Evolutionary conservation across 35 echinoderm and acorn worm genomes (phyloP).

Genomic region (Nesometra sesokonis): DNA sequence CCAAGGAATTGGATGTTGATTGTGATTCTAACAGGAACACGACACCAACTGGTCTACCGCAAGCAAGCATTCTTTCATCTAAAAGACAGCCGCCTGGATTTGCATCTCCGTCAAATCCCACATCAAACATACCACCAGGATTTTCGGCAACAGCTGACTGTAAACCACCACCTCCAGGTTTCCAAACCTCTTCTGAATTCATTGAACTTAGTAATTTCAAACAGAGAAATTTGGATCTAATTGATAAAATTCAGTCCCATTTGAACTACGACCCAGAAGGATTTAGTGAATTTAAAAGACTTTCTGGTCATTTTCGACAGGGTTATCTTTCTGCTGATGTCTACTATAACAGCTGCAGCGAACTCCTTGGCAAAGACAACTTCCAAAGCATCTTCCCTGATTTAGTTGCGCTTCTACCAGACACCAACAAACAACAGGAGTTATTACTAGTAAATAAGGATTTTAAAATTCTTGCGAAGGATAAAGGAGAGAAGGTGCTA

Average conservation of each 20-base stretch:
- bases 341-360: constrained; percentile 53
- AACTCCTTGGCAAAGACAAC: constrained; percentile 35
- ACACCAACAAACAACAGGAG: constrained; percentile 70
- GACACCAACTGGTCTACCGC: constrained; percentile 55
- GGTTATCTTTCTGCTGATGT: constrained; percentile 25
- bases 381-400: constrained; percentile 68
- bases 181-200: neutral
- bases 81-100: constrained; percentile 10
- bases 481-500: neutral
- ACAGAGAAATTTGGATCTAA: constrained; percentile 46
- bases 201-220: constrained; percentile 49
- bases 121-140: neutral
- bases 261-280: constrained; percentile 29
- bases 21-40: neutral
- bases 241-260: constrained; percentile 44
- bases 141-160: neutral
- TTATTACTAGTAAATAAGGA: constrained; percentile 49
- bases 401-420: constrained; percentile 75
- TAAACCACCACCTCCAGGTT: constrained; percentile 6
- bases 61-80: neutral
- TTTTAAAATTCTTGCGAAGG: constrained; percentile 1
- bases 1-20: neutral
- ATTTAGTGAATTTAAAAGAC: constrained; percentile 53
- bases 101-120: neutral
- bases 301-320: constrained; percentile 59